These are phyloP conservation scores for Archilochus colubris DNA, from an alignment of 2,113 vertebrate genomes.

Conservation along the genomic window DNA sequence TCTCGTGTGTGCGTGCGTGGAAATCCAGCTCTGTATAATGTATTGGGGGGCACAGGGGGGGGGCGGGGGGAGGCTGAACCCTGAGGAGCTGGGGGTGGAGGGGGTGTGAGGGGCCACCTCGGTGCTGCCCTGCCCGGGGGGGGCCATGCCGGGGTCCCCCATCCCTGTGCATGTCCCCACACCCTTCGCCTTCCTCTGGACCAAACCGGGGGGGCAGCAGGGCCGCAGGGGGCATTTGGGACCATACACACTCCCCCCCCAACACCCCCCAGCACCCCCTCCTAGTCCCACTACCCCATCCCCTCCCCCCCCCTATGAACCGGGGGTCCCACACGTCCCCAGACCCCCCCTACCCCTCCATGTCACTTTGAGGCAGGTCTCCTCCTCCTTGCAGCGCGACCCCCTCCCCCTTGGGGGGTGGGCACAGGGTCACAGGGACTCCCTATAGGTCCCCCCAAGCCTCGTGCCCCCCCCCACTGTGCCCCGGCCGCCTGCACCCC, in stretches of 20 bases:
- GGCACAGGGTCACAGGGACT: background rate
- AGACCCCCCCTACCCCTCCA: background rate
- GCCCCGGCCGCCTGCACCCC: background rate
- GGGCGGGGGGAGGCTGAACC: background rate
- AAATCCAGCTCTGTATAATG: conserved; percentile 45
- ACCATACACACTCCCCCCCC: background rate
- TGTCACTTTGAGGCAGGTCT: background rate
- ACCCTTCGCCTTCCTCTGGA: background rate
- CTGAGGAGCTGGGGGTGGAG: background rate
- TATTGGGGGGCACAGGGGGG: background rate
- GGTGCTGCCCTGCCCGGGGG: background rate
- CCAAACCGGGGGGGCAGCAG: background rate
- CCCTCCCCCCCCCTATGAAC: background rate
- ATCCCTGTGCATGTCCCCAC: background rate
- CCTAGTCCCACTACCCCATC: background rate
- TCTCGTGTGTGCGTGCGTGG: conserved; percentile 56
- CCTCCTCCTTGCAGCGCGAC: background rate
- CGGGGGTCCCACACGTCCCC: background rate
- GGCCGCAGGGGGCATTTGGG: background rate
- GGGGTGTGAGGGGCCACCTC: background rate
- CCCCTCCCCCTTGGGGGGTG: background rate
- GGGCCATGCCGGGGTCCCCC: background rate
- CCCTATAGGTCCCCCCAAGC: too few species aligned
- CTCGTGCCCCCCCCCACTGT: background rate
- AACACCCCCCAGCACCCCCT: background rate